A percentile compares a stretch with the other conserved stretches of the same genome.
phyloP scores from a whole-genome alignment of 2,113 vertebrate genomes.

The Ameiurus melas region DNA sequence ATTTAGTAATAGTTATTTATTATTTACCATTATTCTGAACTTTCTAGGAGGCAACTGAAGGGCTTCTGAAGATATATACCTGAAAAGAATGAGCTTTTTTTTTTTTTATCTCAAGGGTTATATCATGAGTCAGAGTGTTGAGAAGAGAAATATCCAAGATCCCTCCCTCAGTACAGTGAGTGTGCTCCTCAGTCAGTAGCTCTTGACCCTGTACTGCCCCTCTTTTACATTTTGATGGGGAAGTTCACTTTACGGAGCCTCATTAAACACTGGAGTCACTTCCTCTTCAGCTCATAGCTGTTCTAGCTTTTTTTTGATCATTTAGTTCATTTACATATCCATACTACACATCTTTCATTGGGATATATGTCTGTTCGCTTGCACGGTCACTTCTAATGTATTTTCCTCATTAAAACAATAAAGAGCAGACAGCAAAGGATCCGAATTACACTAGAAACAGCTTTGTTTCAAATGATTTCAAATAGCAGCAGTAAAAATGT shows the following conservation, averaged over 20 bases:
- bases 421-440: background rate
- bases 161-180: background rate
- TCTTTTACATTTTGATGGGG: slow-evolving; percentile 5
- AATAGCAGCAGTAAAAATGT: background rate
- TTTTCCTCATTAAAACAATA: background rate
- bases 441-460: background rate
- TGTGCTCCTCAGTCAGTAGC: slow-evolving; percentile 14
- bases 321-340: slow-evolving; percentile 29
- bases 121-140: background rate
- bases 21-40: background rate
- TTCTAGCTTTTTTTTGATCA: background rate
- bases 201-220: slow-evolving; percentile 26
- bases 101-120: background rate
- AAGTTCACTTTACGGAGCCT: slow-evolving; percentile 35
- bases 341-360: slow-evolving; percentile 2
- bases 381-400: background rate
- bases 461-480: background rate
- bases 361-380: background rate
- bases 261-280: slow-evolving; percentile 28
- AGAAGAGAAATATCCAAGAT: slow-evolving; percentile 14
- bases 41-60: background rate
- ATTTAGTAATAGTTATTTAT: background rate
- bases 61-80: background rate
- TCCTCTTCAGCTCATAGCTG: background rate
- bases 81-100: background rate